phyloP scores from a whole-genome alignment of 2,797 vertebrate species.

The Zenarchopterus dispar region DNA sequence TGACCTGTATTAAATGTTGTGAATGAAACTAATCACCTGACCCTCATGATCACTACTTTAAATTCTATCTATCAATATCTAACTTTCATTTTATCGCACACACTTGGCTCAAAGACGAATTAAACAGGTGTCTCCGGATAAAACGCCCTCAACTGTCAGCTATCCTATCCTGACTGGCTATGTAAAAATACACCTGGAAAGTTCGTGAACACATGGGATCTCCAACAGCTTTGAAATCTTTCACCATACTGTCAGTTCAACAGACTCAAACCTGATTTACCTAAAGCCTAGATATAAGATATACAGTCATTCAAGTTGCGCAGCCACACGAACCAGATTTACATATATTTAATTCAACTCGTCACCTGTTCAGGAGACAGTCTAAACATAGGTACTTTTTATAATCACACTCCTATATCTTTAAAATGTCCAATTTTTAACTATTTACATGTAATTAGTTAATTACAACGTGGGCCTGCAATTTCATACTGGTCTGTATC shows the following conservation, averaged over 20 bases:
- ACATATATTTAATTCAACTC: constrained; percentile 26
- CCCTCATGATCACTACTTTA: too few species aligned
- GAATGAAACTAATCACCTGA: too few species aligned
- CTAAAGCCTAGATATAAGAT: neutral
- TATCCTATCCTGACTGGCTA: too few species aligned
- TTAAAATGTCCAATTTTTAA: too few species aligned
- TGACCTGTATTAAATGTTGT: too few species aligned
- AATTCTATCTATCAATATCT: too few species aligned
- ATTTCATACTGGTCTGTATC: too few species aligned
- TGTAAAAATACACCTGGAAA: neutral
- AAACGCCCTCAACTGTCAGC: neutral
- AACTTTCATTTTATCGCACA: too few species aligned
- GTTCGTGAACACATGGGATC: neutral
- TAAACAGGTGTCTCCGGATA: neutral
- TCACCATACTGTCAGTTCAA: too few species aligned
- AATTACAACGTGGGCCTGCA: neutral
- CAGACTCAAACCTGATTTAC: too few species aligned
- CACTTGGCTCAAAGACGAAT: neutral
- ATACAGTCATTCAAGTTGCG: neutral
- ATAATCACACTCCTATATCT: neutral
- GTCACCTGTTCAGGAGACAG: constrained; percentile 1
- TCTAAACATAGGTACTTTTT: constrained; percentile 4
- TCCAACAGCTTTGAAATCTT: too few species aligned
- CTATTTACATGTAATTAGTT: neutral
- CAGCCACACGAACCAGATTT: constrained; percentile 17